A percentile compares a stretch with the other conserved stretches of the same genome.
These are phyloP conservation scores for Oncorhynchus masou DNA, from an alignment of 2,113 vertebrate species.

Conservation along the genomic window DNA sequence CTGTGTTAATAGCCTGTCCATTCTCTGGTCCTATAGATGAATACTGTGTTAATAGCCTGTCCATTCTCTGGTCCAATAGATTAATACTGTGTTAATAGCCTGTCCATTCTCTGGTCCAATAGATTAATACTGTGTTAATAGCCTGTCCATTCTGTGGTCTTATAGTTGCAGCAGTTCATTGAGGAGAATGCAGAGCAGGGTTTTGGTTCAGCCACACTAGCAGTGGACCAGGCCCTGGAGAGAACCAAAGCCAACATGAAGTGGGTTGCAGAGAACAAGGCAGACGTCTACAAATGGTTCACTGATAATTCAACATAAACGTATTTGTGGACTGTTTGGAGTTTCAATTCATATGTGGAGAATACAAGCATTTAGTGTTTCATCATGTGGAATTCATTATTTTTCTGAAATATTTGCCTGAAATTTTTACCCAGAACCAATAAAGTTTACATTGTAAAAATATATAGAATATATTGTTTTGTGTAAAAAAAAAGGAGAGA, in stretches of 20 bases:
- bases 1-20: no score
- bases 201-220: conserved; percentile 64
- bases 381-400: background rate
- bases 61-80: no score
- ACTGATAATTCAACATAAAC: rapidly evolving
- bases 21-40: no score
- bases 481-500: background rate
- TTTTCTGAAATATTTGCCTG: background rate
- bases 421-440: background rate
- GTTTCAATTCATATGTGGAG: background rate
- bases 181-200: conserved; percentile 57
- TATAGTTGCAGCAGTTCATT: conserved; percentile 83
- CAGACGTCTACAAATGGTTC: conserved; percentile 73
- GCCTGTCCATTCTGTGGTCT: background rate
- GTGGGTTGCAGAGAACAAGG: conserved; percentile 80
- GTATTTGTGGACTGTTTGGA: background rate
- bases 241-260: conserved; percentile 79
- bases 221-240: conserved; percentile 82
- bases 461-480: background rate
- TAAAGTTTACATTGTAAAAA: background rate
- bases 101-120: no score
- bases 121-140: background rate
- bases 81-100: background rate
- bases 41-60: no score
- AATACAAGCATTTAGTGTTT: background rate